A percentile compares a stretch with the other conserved stretches of the same genome.
These are phyloP conservation scores for Callorhinus ursinus DNA, from an alignment of 2,113 vertebrate genomes.

Conservation along the genomic window DNA sequence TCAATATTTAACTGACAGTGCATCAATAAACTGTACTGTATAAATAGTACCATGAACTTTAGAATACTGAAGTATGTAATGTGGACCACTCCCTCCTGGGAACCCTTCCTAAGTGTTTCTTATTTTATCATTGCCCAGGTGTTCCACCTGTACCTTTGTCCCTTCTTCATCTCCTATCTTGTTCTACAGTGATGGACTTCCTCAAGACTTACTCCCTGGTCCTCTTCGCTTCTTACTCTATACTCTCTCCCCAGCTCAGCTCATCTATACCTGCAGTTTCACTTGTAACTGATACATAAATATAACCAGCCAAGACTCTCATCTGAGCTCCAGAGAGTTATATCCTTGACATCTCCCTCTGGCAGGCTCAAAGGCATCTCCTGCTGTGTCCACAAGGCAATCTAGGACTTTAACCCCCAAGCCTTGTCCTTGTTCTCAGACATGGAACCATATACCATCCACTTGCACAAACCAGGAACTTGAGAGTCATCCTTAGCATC, in stretches of 20 bases:
- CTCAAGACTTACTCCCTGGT: background rate
- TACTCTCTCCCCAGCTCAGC: background rate
- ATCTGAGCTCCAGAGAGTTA: background rate
- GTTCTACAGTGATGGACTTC: background rate
- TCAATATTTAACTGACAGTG: background rate
- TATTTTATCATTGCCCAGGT: background rate
- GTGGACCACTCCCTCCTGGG: background rate
- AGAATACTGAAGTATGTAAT: background rate
- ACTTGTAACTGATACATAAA: background rate
- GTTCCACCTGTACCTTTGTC: background rate
- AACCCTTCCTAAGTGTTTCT: background rate
- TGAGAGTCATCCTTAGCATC: background rate
- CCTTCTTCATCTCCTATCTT: background rate
- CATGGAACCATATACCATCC: background rate
- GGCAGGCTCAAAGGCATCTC: background rate
- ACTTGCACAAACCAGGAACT: background rate
- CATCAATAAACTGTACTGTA: background rate
- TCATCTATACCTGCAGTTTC: background rate
- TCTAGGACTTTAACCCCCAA: background rate
- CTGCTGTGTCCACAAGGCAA: background rate
- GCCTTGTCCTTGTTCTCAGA: background rate
- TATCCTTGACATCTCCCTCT: background rate
- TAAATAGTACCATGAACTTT: background rate
- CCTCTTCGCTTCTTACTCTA: background rate
- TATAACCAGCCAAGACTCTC: background rate